Conservation (phyloP, 1,140 invertebrate species). For the Lethocerus indicus region DNA sequence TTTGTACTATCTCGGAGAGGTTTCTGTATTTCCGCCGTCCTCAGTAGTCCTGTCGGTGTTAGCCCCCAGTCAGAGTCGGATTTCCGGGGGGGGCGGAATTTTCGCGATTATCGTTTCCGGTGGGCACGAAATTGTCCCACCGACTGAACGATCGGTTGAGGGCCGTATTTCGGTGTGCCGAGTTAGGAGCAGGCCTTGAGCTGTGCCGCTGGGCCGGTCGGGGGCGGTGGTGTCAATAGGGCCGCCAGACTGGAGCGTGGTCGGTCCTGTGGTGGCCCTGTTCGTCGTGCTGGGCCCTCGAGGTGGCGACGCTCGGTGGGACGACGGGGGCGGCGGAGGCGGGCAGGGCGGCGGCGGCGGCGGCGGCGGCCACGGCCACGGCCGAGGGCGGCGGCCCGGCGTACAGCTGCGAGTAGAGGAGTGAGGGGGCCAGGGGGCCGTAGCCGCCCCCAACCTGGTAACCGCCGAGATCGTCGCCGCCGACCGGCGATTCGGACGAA, state of each 20-base stretch:
- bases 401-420: conserved; percentile 69
- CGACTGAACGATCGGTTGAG: too few relatives aligned
- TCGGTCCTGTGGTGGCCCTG: conserved; percentile 9
- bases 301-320: conserved; percentile 3
- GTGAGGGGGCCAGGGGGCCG: conserved; percentile 31
- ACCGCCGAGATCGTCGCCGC: conserved; percentile 20
- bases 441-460: conserved; percentile 11
- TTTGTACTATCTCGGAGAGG: too few relatives aligned
- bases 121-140: too few relatives aligned
- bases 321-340: conserved; percentile 3
- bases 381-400: conserved; percentile 28
- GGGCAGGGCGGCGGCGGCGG: conserved; percentile 19
- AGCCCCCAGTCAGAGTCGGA: too few relatives aligned
- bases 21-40: too few relatives aligned
- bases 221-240: conserved; percentile 16
- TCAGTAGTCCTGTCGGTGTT: too few relatives aligned
- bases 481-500: too few relatives aligned
- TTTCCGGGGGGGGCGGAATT: too few relatives aligned
- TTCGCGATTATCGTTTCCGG: too few relatives aligned
- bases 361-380: conserved; percentile 9
- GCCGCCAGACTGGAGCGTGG: conserved; percentile 19
- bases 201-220: neutral
- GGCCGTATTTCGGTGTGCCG: too few relatives aligned
- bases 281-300: conserved; percentile 7
- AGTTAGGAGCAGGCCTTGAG: too few relatives aligned